Base-by-base conservation (phyloP, 2,797 vertebrate genomes). In the Chanos chanos region DNA sequence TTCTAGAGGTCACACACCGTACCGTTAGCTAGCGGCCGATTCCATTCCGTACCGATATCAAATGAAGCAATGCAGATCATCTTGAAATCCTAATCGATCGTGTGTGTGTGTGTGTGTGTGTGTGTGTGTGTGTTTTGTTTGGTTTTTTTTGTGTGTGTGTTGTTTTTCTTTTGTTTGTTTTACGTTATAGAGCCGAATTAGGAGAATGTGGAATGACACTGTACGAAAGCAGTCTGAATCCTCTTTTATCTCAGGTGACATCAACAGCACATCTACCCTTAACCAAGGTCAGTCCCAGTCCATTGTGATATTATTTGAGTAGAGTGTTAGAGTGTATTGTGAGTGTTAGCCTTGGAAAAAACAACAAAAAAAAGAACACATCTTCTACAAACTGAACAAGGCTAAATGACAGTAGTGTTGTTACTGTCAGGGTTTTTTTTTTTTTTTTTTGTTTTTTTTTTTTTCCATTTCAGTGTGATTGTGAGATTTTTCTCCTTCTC, bases 241-340 rank as follows among this genome's bases (percentile, higher is more conserved):
- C 27, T 99, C 96, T 86, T 99, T 98, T 93, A 99, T 99, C 93
- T 98, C 96, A 95, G 96, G 96, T 94, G 96, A 99, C 92, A 98
- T 99, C 93, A 98, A 99, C 94, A 99, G 96, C 89, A 96, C 96
- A 89, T 99, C 96, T 86, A 98, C 96, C 82, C 96, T 99, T 92
- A 99, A 99, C 90, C 96, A 98, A 98, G 96, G 96, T 99, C 92
- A 96, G 94, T 96, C 53, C 76, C 64, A 80, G 76, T 76, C 79
- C 31, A 34, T 21, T 21, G 21, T 40, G n/a, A 9, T 7, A 39
- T 27, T 1, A 31, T 19, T 8, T 49, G 9, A 1, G 9, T 25
- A 34, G 36, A 6, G 37, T 4, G 7, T 10, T n/a, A 30, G 30
- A 16, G n/a, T 12, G 27, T 9, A 15, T 28, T 4, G 27, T 2